Base-by-base conservation (phyloP, 2,888 invertebrate genomes). In the Eurytoma californica region DNA sequence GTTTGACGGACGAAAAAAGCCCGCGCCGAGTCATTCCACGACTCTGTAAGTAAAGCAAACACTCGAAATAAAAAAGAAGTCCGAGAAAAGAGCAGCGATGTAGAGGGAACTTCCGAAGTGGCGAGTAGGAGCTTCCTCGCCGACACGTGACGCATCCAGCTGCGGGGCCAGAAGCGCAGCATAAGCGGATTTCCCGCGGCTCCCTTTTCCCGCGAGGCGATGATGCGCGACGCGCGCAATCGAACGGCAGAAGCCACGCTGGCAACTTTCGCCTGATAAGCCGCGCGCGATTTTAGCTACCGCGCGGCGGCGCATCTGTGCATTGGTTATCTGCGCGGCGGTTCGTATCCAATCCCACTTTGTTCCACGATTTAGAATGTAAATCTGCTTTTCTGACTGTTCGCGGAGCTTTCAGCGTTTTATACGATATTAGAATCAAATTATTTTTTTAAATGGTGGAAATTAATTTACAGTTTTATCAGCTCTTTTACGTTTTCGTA, bases 201-300 rank as follows among this genome's bases (percentile, higher is more conserved):
- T 14, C 53, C n/a, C 16, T 53, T 14, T n/a, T 16, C 16, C 16
- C 53, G 53, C 53, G n/a, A 39, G 39, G 39, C 39, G 30, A 51
- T 30, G 49, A n/a, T 30, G 30, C 18, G 20, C 13, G 20, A n/a
- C 49, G 20, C 49, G 58, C 58, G 65, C 18, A 61, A 65, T 65
- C 70, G 77, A 75, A 68, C 66, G 61, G 39, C 61, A 58, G 70
- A 47, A 77, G 77, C 77, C 77, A 67, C 77, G 77, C 72, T 65
- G 77, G 77, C 77, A 77, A 65, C 72, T 72, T 72, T 77, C 60
- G 77, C 72, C 77, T 68, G 77, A 77, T 77, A 77, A 77, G 72
- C 58, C 72, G 28, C n/a, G 24, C 55, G 20, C 70, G 13, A 20
- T 47, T 20, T 14, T 18, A 20, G n/a, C 28, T 28, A 63, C 16